Percentiles rank a stretch among this genome's conserved stretches.
These are phyloP conservation scores for Pontoporia blainvillei DNA, from an alignment of 2,113 vertebrate species.

Conservation along the genomic window DNA sequence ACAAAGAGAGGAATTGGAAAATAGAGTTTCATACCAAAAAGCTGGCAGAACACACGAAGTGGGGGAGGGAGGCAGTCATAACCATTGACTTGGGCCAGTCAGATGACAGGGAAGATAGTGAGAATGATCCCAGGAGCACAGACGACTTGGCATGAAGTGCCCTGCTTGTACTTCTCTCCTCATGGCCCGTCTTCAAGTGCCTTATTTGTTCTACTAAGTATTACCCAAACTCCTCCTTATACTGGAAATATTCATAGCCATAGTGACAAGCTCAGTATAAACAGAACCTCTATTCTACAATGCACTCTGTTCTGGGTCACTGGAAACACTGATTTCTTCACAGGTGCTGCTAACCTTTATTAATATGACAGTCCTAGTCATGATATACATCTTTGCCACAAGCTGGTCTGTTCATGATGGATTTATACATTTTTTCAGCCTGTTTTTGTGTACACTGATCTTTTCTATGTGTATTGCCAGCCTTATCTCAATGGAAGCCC, in stretches of 20 bases:
- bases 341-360: neutral
- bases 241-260: constrained; percentile 1
- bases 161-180: neutral
- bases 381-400: neutral
- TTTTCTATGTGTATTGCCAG: neutral
- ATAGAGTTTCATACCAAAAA: neutral
- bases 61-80: neutral
- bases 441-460: neutral
- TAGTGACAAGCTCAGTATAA: neutral
- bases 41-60: neutral
- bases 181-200: neutral
- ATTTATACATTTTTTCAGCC: neutral
- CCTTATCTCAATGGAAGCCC: neutral
- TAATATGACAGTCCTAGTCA: neutral
- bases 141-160: neutral
- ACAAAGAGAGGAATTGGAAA: neutral
- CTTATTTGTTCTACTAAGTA: neutral
- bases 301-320: neutral
- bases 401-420: rapidly evolving
- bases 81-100: neutral
- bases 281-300: neutral
- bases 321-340: neutral
- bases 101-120: neutral
- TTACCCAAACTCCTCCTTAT: neutral
- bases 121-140: neutral